A percentile compares a stretch with the other conserved stretches of the same genome.
These are phyloP conservation scores for Cryptoblepharus egeriae DNA, from an alignment of 2,797 vertebrate genomes.

Conservation along the genomic window DNA sequence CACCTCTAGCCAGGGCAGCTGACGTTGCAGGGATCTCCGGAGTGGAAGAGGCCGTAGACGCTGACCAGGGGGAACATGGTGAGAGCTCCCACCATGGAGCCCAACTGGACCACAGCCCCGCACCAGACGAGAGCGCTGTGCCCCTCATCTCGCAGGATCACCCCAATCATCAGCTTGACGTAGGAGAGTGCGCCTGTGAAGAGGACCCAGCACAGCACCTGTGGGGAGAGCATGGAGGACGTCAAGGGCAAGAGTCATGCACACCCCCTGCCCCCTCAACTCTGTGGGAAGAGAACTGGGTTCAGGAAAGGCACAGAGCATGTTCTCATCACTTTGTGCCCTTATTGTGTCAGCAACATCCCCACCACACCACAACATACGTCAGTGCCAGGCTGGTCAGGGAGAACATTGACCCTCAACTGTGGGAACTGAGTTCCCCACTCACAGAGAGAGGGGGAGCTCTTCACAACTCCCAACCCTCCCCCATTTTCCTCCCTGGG, in stretches of 20 bases:
- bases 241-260: too few relatives aligned
- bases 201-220: constrained; percentile 84
- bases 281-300: too few relatives aligned
- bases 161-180: constrained; percentile 85
- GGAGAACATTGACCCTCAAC: too few relatives aligned
- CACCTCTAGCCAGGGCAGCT: constrained; percentile 68
- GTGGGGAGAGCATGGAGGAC: neutral
- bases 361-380: too few relatives aligned
- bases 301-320: too few relatives aligned
- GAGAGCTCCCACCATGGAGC: constrained; percentile 84
- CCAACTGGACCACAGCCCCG: constrained; percentile 86
- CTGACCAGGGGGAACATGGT: constrained; percentile 85
- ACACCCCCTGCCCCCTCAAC: neutral
- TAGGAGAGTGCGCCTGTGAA: constrained; percentile 84
- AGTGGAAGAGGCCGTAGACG: constrained; percentile 79
- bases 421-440: too few relatives aligned
- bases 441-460: too few relatives aligned
- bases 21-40: constrained; percentile 83
- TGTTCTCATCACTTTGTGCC: too few relatives aligned
- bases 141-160: constrained; percentile 85
- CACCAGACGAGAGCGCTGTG: constrained; percentile 88
- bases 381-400: too few relatives aligned
- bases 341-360: too few relatives aligned
- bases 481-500: neutral
- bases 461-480: neutral